Base-by-base conservation (phyloP, 2,113 vertebrate species). In the Leptocoma aspasia region DNA sequence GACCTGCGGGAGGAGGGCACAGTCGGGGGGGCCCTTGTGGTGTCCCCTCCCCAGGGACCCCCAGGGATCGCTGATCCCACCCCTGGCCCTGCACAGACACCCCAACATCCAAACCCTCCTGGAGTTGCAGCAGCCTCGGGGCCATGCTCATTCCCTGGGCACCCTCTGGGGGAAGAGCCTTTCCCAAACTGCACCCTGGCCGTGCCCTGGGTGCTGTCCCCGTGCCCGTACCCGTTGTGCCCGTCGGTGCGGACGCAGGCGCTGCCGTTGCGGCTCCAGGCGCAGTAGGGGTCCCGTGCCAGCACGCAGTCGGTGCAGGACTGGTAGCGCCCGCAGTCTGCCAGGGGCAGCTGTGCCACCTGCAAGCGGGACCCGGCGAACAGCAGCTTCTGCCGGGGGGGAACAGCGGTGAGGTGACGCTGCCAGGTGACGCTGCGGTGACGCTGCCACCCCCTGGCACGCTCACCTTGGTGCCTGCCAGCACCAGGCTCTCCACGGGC, bases 211-310 rank as follows among this genome's bases (percentile, higher is more conserved):
- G 9, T 6, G 13, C 39, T 39, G 18, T 15, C 27, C 6, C 8
- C 6, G 7, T 95, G 27, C 6, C 8, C 6, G 7, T 95, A 99
- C 99, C 99, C 98, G 4, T 98, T 96, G 61, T 98, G 98, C 79
- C 98, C 96, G 23, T 98, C 97, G 9, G 97, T 96, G n/a, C 97
- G 98, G 59, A 99, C 98, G 10, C 99, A 99, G 85, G 98, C 98
- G 56, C 98, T 99, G 64, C 97, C 93, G 61, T 99, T 99, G 68
- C 97, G 97, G 86, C 98, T 99, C 99, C 99, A 99, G 70, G 98
- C 99, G 6, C 99, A 99, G 98, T 99, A 99, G 77, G 99, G 99
- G 88, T 99, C 99, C 65, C 99, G 98, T 47, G 99, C 98, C 0
- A 99, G 98, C 89, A 99, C 96, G 13, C 99, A 99, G 97, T 99